Evolutionary conservation across 1,140 invertebrate species (phyloP), one percentile per base, ranked within the genome.

Genomic region (Euura lappo): DNA sequence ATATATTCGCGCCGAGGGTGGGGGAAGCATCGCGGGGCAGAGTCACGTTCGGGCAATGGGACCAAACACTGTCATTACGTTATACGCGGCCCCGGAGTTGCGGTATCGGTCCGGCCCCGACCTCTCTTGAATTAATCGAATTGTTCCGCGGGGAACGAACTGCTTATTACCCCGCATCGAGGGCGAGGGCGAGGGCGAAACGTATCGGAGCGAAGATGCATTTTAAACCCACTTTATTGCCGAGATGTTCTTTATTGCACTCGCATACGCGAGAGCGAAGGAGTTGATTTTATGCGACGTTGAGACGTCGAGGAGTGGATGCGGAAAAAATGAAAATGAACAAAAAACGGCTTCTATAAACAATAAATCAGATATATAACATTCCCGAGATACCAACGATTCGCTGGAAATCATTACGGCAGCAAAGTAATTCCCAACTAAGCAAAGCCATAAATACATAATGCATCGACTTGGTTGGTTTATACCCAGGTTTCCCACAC

Each of bases 21-120:
- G 13, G 60, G 13, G 13, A 1, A 13, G 60, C 13, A 64, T 13
- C 8, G 60, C 51, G 51, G 10, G 13, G 10, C 51, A n/a, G 13
- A 71, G 83, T 85, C 84, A 85, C 85, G 85, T 86, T 75, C 79
- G 75, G 79, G 79, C 81, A 79, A 85, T 83, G 80, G 80, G 78
- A 77, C 71, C 79, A 80, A 86, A 80, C 79, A 86, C 85, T 85
- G 81, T 86, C 79, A 86, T 85, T 86, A 85, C 77, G 71, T 28
- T 72, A 75, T 78, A 81, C 77, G 51, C 51, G 73, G 77, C 76
- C 76, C 77, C 74, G 75, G 67, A 73, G 73, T 77, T 74, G 69
- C 10, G 72, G 66, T 44, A 42, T 68, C 66, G 8, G 44, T 42
- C 28, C 66, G 3, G 66, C 8, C 3, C 66, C 7, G 66, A 68